phyloP scores from a whole-genome alignment of 2,113 vertebrate genomes.

The Ophthalmolycus amberensis region DNA sequence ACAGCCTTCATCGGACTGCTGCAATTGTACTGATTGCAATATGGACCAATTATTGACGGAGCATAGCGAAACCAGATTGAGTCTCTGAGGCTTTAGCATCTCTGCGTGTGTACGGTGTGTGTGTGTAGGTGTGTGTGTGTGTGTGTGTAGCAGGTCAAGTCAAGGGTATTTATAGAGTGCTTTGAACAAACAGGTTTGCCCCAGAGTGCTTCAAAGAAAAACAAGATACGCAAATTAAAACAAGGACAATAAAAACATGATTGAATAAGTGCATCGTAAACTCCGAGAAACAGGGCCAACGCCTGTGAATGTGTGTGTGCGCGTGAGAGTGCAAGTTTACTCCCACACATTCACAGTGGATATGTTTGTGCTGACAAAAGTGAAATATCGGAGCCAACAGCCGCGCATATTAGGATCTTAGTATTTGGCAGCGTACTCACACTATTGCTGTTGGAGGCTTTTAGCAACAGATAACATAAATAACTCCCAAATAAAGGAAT shows the following conservation, averaged over 20 bases:
- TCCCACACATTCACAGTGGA: slow-evolving; percentile 42
- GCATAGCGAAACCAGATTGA: slow-evolving; percentile 51
- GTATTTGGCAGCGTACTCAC: slow-evolving; percentile 41
- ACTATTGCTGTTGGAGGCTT: slow-evolving; percentile 36
- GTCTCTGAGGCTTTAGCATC: slow-evolving; percentile 42
- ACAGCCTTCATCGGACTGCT: slow-evolving; percentile 53
- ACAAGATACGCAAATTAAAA: slow-evolving; percentile 59
- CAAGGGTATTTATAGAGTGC: slow-evolving; percentile 45
- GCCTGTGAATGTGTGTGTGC: neutral
- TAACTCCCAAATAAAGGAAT: slow-evolving; percentile 49
- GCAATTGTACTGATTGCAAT: slow-evolving; percentile 76
- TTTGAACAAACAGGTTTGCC: slow-evolving; percentile 37
- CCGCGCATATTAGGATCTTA: slow-evolving; percentile 32
- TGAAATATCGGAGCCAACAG: slow-evolving; percentile 46
- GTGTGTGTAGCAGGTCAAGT: slow-evolving; percentile 34
- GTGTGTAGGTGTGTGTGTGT: slow-evolving; percentile 10
- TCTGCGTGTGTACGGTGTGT: slow-evolving; percentile 1
- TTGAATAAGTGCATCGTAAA: slow-evolving; percentile 47
- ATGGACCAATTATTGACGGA: slow-evolving; percentile 70
- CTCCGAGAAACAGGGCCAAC: slow-evolving; percentile 28
- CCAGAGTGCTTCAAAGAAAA: slow-evolving; percentile 40
- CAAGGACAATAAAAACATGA: slow-evolving; percentile 30
- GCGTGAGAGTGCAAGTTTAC: neutral
- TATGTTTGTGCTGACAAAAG: slow-evolving; percentile 53
- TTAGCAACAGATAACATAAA: slow-evolving; percentile 34